Conservation (phyloP, 2,888 invertebrate species). For the Drosophila histrio region DNA sequence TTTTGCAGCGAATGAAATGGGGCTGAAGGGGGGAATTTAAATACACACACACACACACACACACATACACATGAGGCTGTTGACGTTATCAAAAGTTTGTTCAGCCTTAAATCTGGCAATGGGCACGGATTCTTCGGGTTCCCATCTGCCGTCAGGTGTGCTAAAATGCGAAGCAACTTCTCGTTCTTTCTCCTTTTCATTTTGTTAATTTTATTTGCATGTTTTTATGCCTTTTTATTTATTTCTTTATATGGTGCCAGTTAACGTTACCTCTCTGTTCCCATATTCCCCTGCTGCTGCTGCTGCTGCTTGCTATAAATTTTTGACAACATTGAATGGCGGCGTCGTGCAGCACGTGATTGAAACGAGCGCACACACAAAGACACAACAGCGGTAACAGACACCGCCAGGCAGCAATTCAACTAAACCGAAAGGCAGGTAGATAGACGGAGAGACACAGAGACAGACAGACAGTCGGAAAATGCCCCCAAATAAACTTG, state of each 20-base stretch:
- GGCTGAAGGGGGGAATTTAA: not conserved
- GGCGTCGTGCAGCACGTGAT: conserved; percentile 65
- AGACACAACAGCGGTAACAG: conserved; percentile 49
- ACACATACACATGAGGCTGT: not conserved
- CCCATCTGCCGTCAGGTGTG: conserved; percentile 29
- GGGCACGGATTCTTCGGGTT: not conserved
- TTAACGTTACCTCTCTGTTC: conserved; percentile 38
- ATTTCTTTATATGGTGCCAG: conserved; percentile 46
- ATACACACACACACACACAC: not conserved
- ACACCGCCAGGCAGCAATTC: conserved; percentile 56
- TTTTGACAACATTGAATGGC: conserved; percentile 70
- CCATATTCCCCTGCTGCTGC: not conserved
- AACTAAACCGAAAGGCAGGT: conserved; percentile 35
- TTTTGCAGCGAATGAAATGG: not conserved
- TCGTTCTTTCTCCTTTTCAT: conserved; percentile 31
- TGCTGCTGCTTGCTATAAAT: conserved; percentile 53
- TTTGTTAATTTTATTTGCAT: conserved; percentile 77
- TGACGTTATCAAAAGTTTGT: conserved; percentile 30
- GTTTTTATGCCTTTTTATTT: conserved; percentile 70
- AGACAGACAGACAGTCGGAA: conserved; percentile 22
- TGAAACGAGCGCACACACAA: conserved; percentile 39
- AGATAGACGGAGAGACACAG: conserved; percentile 24
- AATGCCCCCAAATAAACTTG: conserved; percentile 43
- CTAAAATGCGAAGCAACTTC: conserved; percentile 24
- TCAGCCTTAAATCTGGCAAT: conserved; percentile 31